Evolutionary conservation across 2,888 invertebrate species (phyloP).

Genomic region (Eupithecia vulgata): DNA sequence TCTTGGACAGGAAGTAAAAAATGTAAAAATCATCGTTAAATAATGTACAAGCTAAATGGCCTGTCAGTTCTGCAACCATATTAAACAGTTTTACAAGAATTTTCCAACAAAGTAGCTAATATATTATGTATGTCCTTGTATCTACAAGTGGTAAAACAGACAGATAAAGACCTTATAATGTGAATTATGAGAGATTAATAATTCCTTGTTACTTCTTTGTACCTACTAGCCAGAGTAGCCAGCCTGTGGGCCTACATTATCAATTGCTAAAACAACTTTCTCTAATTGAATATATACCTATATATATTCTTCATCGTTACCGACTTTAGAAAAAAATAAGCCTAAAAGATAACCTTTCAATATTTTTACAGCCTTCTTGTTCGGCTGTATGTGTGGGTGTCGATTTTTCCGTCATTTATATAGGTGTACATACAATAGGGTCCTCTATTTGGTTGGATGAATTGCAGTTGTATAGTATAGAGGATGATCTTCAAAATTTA

Average conservation of each 20-base stretch:
- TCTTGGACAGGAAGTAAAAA: not conserved
- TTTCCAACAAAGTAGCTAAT: not conserved
- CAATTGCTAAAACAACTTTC: not conserved
- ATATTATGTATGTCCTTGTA: not conserved
- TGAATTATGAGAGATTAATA: not conserved
- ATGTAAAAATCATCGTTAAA: too few relatives aligned
- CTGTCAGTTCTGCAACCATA: not conserved
- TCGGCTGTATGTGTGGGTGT: too few relatives aligned
- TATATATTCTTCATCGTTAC: not conserved
- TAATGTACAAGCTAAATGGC: not conserved
- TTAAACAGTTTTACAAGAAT: not conserved
- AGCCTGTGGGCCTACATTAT: not conserved
- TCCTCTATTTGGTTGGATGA: too few relatives aligned
- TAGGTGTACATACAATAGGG: too few relatives aligned
- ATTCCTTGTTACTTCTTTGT: not conserved
- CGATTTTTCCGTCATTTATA: too few relatives aligned
- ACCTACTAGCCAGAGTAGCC: too few relatives aligned
- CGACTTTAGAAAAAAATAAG: too few relatives aligned
- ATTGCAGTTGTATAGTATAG: too few relatives aligned
- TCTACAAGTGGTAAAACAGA: not conserved
- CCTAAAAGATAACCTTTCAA: too few relatives aligned
- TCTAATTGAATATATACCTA: too few relatives aligned
- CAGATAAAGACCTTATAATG: not conserved
- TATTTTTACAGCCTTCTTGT: too few relatives aligned
- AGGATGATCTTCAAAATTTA: too few relatives aligned